phyloP scores from a whole-genome alignment of 2,888 invertebrate species.

The Eilema depressum region DNA sequence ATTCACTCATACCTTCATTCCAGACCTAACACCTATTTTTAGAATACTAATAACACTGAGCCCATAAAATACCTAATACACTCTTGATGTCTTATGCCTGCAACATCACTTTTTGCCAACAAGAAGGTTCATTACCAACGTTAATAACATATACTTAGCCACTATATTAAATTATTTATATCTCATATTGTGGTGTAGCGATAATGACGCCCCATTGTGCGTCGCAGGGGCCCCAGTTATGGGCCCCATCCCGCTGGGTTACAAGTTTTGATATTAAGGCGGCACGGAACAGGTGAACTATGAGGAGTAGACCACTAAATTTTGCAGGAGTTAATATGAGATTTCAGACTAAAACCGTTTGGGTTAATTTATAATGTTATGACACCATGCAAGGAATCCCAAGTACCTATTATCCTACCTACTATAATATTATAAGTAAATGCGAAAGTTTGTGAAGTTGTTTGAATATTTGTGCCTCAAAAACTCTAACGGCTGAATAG shows the following conservation, averaged over 20 bases:
- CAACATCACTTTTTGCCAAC: constrained; percentile 10
- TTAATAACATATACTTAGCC: neutral
- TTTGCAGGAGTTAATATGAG: constrained; percentile 16
- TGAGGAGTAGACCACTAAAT: constrained; percentile 27
- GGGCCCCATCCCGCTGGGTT: constrained; percentile 39
- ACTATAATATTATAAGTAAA: neutral
- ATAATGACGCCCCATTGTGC: constrained; percentile 51
- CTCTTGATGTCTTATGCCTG: constrained; percentile 1
- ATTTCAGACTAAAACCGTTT: neutral
- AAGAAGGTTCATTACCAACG: constrained; percentile 16
- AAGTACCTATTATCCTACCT: neutral
- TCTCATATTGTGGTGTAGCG: constrained; percentile 40
- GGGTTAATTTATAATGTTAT: constrained; percentile 1
- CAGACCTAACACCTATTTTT: neutral
- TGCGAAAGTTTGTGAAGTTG: too few relatives aligned
- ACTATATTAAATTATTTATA: constrained; percentile 25
- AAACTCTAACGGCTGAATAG: too few relatives aligned
- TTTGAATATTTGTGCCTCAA: too few relatives aligned
- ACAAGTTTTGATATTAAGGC: constrained; percentile 38
- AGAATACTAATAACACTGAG: neutral
- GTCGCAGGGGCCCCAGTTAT: constrained; percentile 45
- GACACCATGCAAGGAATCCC: neutral
- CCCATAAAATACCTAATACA: neutral
- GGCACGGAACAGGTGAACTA: constrained; percentile 35
- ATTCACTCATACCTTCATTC: neutral